Evolutionary conservation across 1,140 invertebrate genomes (phyloP).

Genomic region (Monochamus saltuarius): DNA sequence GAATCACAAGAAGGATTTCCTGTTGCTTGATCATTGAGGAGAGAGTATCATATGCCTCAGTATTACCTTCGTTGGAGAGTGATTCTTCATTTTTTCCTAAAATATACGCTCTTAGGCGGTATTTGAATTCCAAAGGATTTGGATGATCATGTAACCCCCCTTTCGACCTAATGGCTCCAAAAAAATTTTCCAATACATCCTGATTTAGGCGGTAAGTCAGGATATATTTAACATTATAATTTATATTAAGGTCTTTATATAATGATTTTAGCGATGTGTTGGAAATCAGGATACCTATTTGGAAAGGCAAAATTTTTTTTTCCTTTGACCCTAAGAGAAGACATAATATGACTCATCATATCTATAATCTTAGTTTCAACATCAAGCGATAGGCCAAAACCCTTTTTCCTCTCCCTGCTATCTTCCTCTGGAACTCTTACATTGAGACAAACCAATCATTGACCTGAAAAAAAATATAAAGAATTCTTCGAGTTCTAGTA

Average conservation of each 20-base stretch:
- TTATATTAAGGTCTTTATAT: conserved; percentile 34
- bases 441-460: conserved; percentile 21
- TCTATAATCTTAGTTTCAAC: conserved; percentile 14
- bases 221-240: conserved; percentile 35
- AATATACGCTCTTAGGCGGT: conserved; percentile 32
- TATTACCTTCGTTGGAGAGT: conserved; percentile 20
- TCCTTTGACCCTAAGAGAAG: conserved; percentile 16
- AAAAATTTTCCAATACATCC: conserved; percentile 45
- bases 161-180: conserved; percentile 39
- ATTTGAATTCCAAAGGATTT: conserved; percentile 36
- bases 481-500: too few species aligned
- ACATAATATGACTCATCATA: not conserved
- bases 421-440: conserved; percentile 12
- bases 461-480: conserved; percentile 4
- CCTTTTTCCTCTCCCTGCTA: conserved; percentile 11
- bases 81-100: conserved; percentile 35
- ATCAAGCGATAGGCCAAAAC: conserved; percentile 18
- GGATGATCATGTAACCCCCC: conserved; percentile 38
- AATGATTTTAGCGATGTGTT: conserved; percentile 25
- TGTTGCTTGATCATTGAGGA: too few species aligned
- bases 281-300: conserved; percentile 24
- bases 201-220: conserved; percentile 42
- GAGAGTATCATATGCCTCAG: conserved; percentile 6
- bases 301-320: conserved; percentile 15
- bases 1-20: too few species aligned